Conservation (phyloP, 2,888 invertebrate species). For the Clitarchus hookeri region DNA sequence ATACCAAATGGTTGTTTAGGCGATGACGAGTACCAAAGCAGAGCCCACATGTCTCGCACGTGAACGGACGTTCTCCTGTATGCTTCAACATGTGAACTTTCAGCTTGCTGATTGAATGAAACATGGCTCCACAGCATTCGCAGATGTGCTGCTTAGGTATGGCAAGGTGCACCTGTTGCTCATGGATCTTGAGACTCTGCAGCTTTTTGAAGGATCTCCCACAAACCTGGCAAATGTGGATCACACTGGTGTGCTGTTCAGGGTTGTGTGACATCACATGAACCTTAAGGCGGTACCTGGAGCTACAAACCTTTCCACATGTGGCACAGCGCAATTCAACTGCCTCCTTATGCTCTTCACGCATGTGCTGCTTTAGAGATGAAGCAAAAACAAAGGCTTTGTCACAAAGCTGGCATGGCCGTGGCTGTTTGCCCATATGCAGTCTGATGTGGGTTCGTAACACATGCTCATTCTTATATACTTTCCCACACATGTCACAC, state of each 20-base stretch:
- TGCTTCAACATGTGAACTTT: slow-evolving; percentile 34
- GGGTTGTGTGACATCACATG: slow-evolving; percentile 24
- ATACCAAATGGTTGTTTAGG: slow-evolving; percentile 31
- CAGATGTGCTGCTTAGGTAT: slow-evolving; percentile 34
- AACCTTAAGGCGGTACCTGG: slow-evolving; percentile 27
- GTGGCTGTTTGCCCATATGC: slow-evolving; percentile 33
- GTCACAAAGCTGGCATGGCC: slow-evolving; percentile 30
- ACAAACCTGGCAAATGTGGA: slow-evolving; percentile 32
- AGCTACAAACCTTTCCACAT: slow-evolving; percentile 31
- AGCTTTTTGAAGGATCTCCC: slow-evolving; percentile 31
- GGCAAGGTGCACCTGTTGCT: slow-evolving; percentile 32
- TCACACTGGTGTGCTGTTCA: background rate
- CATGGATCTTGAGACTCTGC: slow-evolving; percentile 29
- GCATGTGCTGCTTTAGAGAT: slow-evolving; percentile 32
- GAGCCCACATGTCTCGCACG: slow-evolving; percentile 36
- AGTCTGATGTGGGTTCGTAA: slow-evolving; percentile 32
- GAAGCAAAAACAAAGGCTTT: slow-evolving; percentile 31
- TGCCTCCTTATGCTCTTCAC: slow-evolving; percentile 31
- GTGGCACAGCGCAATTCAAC: slow-evolving; percentile 27
- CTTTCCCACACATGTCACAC: slow-evolving; percentile 31
- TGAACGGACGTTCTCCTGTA: slow-evolving; percentile 33
- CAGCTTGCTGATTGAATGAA: slow-evolving; percentile 32
- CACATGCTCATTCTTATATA: slow-evolving; percentile 33
- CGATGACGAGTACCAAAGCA: slow-evolving; percentile 30
- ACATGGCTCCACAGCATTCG: slow-evolving; percentile 33